These are phyloP conservation scores for Ooceraea biroi DNA, from an alignment of 1,140 invertebrate genomes.

Conservation along the genomic window DNA sequence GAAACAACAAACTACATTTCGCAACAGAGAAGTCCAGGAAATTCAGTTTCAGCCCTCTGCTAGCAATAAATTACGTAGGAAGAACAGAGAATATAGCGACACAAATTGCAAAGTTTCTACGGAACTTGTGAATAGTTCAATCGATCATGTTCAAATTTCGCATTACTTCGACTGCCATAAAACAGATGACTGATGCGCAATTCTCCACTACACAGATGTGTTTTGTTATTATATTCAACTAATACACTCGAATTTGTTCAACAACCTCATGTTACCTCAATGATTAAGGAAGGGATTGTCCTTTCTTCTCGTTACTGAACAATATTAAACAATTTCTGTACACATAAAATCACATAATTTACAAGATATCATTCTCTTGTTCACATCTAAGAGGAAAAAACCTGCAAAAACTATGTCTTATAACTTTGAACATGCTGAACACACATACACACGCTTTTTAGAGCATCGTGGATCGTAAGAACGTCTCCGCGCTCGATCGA, in stretches of 20 bases:
- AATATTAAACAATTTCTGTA: neutral
- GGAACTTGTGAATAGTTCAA: constrained; percentile 38
- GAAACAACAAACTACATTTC: constrained; percentile 1
- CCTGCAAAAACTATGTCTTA: neutral
- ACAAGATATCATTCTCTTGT: neutral
- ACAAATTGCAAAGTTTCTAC: constrained; percentile 48
- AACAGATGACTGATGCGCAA: constrained; percentile 47
- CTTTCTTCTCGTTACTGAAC: neutral
- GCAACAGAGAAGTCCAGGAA: neutral
- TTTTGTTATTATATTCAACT: neutral
- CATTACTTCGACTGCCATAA: constrained; percentile 7
- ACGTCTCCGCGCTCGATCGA: constrained; percentile 56
- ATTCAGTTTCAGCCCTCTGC: neutral
- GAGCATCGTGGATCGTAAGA: constrained; percentile 44
- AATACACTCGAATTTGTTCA: neutral
- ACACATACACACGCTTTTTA: constrained; percentile 20
- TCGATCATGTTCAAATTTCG: constrained; percentile 52
- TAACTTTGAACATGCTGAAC: neutral
- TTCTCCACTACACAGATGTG: neutral
- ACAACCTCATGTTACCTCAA: constrained; percentile 4
- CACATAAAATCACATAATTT: neutral
- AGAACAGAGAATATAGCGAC: constrained; percentile 32
- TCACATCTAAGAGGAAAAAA: neutral
- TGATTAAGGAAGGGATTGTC: neutral
- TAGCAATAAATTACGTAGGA: constrained; percentile 34